Conservation (phyloP, 2,888 invertebrate species). For the Thereva nobilitata region DNA sequence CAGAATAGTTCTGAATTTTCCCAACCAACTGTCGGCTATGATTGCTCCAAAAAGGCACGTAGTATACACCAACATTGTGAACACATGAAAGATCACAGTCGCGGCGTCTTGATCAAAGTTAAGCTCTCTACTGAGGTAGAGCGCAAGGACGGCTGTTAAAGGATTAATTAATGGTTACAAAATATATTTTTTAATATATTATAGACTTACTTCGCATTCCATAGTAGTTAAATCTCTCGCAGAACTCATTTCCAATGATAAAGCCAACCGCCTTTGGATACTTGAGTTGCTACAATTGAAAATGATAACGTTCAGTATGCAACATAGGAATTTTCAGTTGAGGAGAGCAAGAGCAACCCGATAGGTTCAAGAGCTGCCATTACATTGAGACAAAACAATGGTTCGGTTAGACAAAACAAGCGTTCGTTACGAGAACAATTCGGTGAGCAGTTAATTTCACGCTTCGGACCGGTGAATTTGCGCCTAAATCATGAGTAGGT, state of each 20-base stretch:
- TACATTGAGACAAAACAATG: too few species aligned
- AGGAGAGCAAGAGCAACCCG: too few species aligned
- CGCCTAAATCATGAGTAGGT: too few species aligned
- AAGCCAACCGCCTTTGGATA: constrained; percentile 82
- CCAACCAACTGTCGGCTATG: constrained; percentile 77
- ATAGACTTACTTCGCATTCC: constrained; percentile 83
- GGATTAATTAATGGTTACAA: background rate
- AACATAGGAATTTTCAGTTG: too few species aligned
- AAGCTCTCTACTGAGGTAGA: constrained; percentile 72
- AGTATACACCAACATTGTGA: constrained; percentile 74
- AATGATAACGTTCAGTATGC: too few species aligned
- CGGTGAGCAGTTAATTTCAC: too few species aligned
- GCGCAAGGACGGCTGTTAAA: constrained; percentile 70
- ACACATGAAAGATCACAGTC: constrained; percentile 75
- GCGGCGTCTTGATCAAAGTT: constrained; percentile 66
- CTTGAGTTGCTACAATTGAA: constrained; percentile 50
- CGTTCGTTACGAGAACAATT: too few species aligned
- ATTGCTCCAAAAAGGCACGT: constrained; percentile 79
- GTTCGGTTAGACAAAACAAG: too few species aligned
- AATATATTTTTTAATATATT: background rate
- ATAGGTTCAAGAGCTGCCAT: too few species aligned
- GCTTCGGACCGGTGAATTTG: too few species aligned
- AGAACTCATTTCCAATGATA: constrained; percentile 92
- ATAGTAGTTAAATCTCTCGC: constrained; percentile 93
- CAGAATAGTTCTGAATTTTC: constrained; percentile 76